phyloP scores from a whole-genome alignment of 2,888 invertebrate species.

The Aleiodes leptofemur region DNA sequence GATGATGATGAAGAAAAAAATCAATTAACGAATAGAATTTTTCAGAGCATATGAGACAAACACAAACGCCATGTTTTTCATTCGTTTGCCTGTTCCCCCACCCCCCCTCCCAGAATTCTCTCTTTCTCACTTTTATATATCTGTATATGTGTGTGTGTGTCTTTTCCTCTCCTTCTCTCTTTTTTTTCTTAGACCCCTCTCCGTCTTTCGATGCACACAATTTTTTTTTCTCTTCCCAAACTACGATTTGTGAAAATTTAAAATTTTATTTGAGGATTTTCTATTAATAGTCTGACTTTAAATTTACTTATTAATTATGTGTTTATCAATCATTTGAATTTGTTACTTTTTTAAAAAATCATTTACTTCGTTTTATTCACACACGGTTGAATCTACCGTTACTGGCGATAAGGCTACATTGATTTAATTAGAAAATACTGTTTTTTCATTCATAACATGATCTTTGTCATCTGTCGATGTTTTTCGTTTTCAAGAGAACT shows the following conservation, averaged over 20 bases:
- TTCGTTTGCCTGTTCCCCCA: constrained; percentile 59
- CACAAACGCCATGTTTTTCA: constrained; percentile 74
- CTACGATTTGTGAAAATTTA: constrained; percentile 9
- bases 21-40: constrained; percentile 60
- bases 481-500: constrained; percentile 55
- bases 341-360: background rate
- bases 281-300: constrained; percentile 15
- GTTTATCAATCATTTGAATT: background rate
- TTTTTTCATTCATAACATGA: constrained; percentile 68
- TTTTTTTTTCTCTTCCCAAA: constrained; percentile 37
- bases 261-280: constrained; percentile 28
- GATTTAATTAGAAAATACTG: constrained; percentile 54
- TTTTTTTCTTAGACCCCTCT: constrained; percentile 24
- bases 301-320: background rate
- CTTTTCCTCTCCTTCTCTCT: constrained; percentile 53
- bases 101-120: constrained; percentile 45
- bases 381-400: constrained; percentile 26
- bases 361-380: constrained; percentile 38
- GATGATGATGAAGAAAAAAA: constrained; percentile 29
- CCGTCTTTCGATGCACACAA: constrained; percentile 61
- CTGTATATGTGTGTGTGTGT: background rate
- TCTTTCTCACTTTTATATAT: background rate
- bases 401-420: constrained; percentile 32
- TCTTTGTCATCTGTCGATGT: constrained; percentile 72
- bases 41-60: constrained; percentile 68